These are phyloP conservation scores for Wasmannia auropunctata DNA, from an alignment of 1,140 invertebrate genomes.

Conservation along the genomic window DNA sequence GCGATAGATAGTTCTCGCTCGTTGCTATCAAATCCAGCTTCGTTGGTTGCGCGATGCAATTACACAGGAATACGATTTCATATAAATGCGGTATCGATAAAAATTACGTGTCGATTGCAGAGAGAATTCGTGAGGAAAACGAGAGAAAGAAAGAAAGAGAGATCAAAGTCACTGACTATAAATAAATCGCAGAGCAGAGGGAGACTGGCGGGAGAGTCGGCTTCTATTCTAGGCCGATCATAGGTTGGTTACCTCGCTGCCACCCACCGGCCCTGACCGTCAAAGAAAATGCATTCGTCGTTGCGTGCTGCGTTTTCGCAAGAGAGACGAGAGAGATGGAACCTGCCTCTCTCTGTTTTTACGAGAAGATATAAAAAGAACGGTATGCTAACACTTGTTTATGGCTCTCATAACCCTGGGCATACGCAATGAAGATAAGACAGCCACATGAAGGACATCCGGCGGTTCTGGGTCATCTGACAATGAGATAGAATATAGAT, in stretches of 20 bases:
- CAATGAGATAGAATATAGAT: too few relatives aligned
- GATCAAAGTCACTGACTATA: conserved; percentile 47
- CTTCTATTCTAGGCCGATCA: conserved; percentile 58
- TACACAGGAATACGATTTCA: background rate
- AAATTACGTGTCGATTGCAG: conserved; percentile 25
- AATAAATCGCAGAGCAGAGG: conserved; percentile 69
- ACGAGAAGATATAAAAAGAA: background rate
- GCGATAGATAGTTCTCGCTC: background rate
- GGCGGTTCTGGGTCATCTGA: conserved; percentile 6
- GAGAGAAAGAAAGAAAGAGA: background rate
- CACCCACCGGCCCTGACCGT: conserved; percentile 70
- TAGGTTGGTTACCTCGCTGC: conserved; percentile 40
- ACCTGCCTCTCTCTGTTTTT: background rate
- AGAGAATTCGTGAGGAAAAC: background rate
- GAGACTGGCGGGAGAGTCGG: conserved; percentile 63
- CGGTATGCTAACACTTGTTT: background rate
- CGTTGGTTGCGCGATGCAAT: too few relatives aligned
- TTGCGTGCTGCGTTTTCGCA: conserved; percentile 26
- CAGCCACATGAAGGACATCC: background rate
- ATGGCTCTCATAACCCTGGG: background rate
- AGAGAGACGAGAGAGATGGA: background rate
- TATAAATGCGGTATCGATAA: background rate
- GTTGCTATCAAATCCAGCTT: background rate
- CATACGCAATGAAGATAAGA: conserved; percentile 9
- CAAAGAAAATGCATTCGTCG: conserved; percentile 59